Evolutionary conservation across 2,888 invertebrate genomes (phyloP).

Genomic region (Lamproptera curius): DNA sequence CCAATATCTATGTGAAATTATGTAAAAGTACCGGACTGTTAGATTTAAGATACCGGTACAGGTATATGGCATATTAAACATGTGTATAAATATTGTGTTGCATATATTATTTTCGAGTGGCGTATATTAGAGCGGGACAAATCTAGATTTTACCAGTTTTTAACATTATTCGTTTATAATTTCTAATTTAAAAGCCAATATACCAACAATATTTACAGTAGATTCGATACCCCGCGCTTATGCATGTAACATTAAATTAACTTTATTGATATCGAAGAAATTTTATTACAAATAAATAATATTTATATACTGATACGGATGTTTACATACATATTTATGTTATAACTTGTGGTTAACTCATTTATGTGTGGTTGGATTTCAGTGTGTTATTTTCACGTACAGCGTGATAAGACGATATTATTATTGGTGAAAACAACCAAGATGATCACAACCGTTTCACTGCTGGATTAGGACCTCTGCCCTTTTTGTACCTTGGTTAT

Average conservation of each 20-base stretch:
- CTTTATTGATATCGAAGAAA: slow-evolving; percentile 6
- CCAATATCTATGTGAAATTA: too few relatives aligned
- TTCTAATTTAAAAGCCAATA: too few relatives aligned
- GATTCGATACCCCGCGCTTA: too few relatives aligned
- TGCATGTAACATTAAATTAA: background rate
- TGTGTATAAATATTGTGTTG: too few relatives aligned
- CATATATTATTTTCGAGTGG: too few relatives aligned
- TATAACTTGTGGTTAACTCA: slow-evolving; percentile 4
- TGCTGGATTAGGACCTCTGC: slow-evolving; percentile 11
- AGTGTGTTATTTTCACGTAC: slow-evolving; percentile 7
- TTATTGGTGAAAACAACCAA: slow-evolving; percentile 8
- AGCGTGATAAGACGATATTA: slow-evolving; percentile 5
- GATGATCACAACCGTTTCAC: slow-evolving; percentile 9
- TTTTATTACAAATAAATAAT: slow-evolving; percentile 17
- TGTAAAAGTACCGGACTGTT: too few relatives aligned
- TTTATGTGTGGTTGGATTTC: slow-evolving; percentile 9
- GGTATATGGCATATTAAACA: too few relatives aligned
- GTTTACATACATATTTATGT: slow-evolving; percentile 17
- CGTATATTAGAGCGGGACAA: too few relatives aligned
- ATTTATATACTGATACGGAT: slow-evolving; percentile 20
- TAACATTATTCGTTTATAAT: too few relatives aligned
- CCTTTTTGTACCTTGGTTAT: slow-evolving; percentile 9
- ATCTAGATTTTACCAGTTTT: too few relatives aligned
- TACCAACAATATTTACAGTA: too few relatives aligned
- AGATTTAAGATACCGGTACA: too few relatives aligned